A percentile compares a stretch with the other conserved stretches of the same genome.
phyloP scores from a whole-genome alignment of 1,140 invertebrate genomes.

The Onthophagus taurus region DNA sequence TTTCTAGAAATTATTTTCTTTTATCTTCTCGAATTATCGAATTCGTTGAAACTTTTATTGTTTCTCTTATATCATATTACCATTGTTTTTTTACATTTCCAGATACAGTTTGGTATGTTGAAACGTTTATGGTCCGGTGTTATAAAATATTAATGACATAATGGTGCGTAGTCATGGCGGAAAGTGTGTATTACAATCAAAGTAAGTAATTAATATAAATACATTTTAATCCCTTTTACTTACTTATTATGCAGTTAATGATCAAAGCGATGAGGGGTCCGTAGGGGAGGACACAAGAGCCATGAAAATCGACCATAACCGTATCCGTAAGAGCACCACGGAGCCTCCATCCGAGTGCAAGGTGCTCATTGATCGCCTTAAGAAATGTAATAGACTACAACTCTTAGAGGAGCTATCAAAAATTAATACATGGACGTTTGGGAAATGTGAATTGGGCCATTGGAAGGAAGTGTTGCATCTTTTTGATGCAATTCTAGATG shows the following conservation, averaged over 20 bases:
- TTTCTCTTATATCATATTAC: too few species aligned
- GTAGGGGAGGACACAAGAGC: conserved; percentile 18
- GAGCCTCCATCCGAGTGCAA: conserved; percentile 82
- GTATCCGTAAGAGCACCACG: conserved; percentile 79
- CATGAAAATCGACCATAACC: conserved; percentile 82
- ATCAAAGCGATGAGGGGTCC: conserved; percentile 17
- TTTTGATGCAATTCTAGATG: conserved; percentile 73
- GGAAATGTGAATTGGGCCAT: conserved; percentile 85
- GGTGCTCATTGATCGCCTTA: conserved; percentile 67
- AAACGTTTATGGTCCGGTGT: conserved; percentile 7
- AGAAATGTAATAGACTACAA: conserved; percentile 60
- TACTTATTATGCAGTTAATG: conserved; percentile 14
- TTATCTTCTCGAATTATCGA: too few species aligned
- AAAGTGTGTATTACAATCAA: conserved; percentile 19
- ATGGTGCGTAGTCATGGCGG: conserved; percentile 21
- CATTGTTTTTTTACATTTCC: too few species aligned
- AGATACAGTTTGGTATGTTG: background rate
- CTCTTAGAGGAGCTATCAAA: conserved; percentile 62
- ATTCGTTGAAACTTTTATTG: too few species aligned
- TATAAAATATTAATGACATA: conserved; percentile 14
- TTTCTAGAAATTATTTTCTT: too few species aligned
- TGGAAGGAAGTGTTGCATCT: conserved; percentile 83
- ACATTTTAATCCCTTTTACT: background rate
- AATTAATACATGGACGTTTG: conserved; percentile 79
- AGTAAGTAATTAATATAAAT: conserved; percentile 13